Base-by-base conservation (phyloP, 2,113 vertebrate species). In the Onychorhynchus coronatus region DNA sequence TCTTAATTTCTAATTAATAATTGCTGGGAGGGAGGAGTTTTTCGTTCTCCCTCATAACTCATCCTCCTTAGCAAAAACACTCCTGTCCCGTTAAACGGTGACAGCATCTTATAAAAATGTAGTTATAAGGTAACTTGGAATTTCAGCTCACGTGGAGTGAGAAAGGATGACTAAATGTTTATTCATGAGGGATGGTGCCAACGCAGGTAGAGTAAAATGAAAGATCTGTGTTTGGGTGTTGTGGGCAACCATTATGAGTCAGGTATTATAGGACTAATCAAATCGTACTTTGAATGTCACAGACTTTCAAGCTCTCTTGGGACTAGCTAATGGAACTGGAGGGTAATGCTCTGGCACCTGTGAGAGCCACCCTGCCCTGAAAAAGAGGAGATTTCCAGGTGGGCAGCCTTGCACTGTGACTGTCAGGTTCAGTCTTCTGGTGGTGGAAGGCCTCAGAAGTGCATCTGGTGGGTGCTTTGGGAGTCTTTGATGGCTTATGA, bases 181-280 rank as follows among this genome's bases (percentile, higher is more conserved):
- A 85, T 75, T 74, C 30, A 35, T 44, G 20, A 85, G 46, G 24
- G 14, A 56, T 8, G 11, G 27, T 78, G 21, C 7, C 70, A 42
- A 28, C 21, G 28, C 7, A 55, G 24, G 2, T 42, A 46, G 27
- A 22, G 27, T 33, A 59, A 85, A 93, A 75, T n/a, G 55, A 42
- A 25, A 39, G 24, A 41, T 30, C 19, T 65, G 9, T 6, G 22
- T 77, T 75, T 39, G 37, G 13, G 18, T 74, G n/a, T 41, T 77
- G 8, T 2, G 6, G 13, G 33, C 25, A 39, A 35, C 65, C 0
- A 0, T 39, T 19, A 23, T 3, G 5, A 30, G 15, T 12, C 35
- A 31, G 25, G 30, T 28, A 16, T 63, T 58, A 77, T 27, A 67
- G 1, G 3, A 46, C 8, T 71, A 71, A 58, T 52, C 39, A 79